Evolutionary conservation across 1,140 invertebrate species (phyloP), one percentile per base, ranked within the genome.

Genomic region (Mactra quadrangularis): DNA sequence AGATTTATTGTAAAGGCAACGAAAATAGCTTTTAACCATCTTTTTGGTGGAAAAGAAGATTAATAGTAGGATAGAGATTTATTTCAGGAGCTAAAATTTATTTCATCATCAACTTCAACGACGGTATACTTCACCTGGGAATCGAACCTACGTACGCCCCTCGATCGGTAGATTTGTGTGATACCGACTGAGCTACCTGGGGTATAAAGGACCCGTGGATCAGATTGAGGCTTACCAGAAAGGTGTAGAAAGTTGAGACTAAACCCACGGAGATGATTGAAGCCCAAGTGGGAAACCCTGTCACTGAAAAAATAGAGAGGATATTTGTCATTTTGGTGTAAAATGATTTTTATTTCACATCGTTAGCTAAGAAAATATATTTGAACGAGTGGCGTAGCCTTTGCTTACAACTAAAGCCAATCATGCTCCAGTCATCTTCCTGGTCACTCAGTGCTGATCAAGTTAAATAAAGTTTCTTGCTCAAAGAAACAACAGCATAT

Each of bases 201-300:
- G 7, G 41, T 7, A 47, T 9, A 47, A 47, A 47, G 17, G 41
- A 47, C 7, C 7, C 17, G 17, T 47, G 7, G 17, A 7, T 47
- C 17, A 47, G 17, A 17, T 9, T 9, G 59, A 22, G 25, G 29
- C 95, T 95, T 94, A 97, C 97, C 88, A 97, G 94, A 11, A 96
- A 95, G 0, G 96, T 97, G 89, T 98, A 98, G 90, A 97, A 96
- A 2, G 96, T 96, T 88, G 97, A 97, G 1, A 97, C 96, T 0
- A 96, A 91, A 83, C 98, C 97, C 22, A 98, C 96, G 7, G 95
- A 94, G 45, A 98, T 89, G 66, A 99, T 97, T 3, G 89, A 89
- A 1, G 89, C 89, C 89, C 89, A 89, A 0, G 87, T 89, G 11
- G 89, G 89, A 84, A 90, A 88, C 29, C 87, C 89, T 13, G 89